phyloP scores from a whole-genome alignment of 2,113 vertebrate genomes.

The Neoarius graeffei region DNA sequence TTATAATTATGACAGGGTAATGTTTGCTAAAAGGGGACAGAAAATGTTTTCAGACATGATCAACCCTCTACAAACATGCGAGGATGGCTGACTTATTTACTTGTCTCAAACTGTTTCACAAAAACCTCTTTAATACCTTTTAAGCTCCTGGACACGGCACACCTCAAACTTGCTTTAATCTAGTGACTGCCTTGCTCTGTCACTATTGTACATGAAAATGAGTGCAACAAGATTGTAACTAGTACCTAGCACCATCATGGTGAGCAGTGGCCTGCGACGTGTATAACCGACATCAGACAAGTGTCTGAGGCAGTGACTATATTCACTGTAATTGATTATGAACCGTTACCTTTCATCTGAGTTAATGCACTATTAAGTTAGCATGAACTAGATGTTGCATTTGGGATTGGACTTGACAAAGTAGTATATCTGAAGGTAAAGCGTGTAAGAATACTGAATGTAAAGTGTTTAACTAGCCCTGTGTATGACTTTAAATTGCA shows the following conservation, averaged over 20 bases:
- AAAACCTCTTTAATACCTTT: not conserved
- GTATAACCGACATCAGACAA: not conserved
- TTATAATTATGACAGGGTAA: not conserved
- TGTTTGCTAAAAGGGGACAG: not conserved
- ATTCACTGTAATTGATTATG: not conserved
- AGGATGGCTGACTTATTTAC: not conserved
- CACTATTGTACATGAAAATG: not conserved
- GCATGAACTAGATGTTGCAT: too few species aligned
- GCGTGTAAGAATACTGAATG: too few species aligned
- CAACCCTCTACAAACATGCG: not conserved
- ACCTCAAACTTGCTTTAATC: not conserved
- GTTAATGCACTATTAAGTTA: not conserved
- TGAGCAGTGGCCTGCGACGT: not conserved
- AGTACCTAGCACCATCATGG: too few species aligned
- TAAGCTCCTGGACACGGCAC: not conserved
- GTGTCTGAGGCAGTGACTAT: not conserved
- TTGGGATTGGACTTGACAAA: too few species aligned
- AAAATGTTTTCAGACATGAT: not conserved
- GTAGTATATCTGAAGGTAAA: too few species aligned
- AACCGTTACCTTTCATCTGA: not conserved
- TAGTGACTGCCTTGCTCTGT: not conserved
- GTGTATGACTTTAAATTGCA: too few species aligned
- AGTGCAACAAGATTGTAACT: not conserved
- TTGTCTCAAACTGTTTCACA: not conserved
- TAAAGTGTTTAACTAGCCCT: too few species aligned